Evolutionary conservation across 2,113 vertebrate genomes (phyloP).

Genomic region (Rhinopithecus roxellana): DNA sequence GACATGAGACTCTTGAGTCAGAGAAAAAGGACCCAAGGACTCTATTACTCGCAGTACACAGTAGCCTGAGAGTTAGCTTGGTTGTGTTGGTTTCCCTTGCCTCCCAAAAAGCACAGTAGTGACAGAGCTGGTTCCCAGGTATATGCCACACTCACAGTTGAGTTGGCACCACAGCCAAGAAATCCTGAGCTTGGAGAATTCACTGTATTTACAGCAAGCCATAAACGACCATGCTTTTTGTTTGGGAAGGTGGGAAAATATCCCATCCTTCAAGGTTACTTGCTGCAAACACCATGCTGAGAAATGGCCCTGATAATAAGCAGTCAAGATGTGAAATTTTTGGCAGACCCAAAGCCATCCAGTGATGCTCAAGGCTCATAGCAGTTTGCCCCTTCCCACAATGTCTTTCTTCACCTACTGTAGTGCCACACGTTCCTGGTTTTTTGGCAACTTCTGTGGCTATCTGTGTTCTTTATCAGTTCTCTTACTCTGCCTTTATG

Average conservation of each 20-base stretch:
- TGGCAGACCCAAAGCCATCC: not conserved
- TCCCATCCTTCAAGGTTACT: not conserved
- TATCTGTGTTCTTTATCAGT: too few relatives aligned
- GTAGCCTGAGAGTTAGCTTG: not conserved
- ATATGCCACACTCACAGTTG: rapidly evolving
- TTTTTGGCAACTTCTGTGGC: not conserved
- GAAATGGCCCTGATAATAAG: not conserved
- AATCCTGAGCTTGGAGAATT: not conserved
- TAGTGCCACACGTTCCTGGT: not conserved
- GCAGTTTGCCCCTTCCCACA: not conserved
- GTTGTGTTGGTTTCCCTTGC: not conserved
- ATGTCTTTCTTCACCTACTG: not conserved
- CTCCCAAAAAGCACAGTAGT: not conserved
- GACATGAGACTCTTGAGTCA: not conserved
- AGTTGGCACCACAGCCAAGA: not conserved
- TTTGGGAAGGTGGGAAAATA: not conserved
- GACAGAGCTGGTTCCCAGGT: not conserved
- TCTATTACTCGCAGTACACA: not conserved
- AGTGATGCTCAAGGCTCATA: not conserved
- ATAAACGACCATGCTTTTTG: not conserved
- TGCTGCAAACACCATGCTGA: not conserved
- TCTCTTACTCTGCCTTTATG: not conserved
- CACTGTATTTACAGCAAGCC: not conserved
- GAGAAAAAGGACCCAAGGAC: not conserved
- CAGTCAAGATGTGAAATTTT: not conserved